These are phyloP conservation scores for Chlamydotis undulata DNA, from an alignment of 2,113 vertebrate species.

Conservation along the genomic window DNA sequence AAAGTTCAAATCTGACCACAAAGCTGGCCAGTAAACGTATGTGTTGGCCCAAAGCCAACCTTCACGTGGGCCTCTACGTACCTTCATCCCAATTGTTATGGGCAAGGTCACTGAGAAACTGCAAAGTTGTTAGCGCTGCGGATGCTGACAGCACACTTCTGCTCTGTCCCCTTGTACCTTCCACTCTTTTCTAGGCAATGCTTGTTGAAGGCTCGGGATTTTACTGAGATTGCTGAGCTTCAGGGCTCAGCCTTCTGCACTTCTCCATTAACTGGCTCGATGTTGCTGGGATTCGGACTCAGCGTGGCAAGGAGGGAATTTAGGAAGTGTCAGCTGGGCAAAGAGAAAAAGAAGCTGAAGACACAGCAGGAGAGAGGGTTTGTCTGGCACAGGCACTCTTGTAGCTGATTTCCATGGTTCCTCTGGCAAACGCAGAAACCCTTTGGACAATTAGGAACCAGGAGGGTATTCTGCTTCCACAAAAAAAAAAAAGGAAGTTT, in stretches of 20 bases:
- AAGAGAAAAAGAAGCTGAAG: not conserved
- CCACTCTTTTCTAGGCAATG: not conserved
- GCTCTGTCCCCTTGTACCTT: not conserved
- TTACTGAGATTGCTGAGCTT: not conserved
- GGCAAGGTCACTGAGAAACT: not conserved
- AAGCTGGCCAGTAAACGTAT: not conserved
- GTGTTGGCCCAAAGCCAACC: not conserved
- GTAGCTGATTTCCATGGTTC: not conserved
- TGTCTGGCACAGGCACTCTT: not conserved
- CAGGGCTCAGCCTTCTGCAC: not conserved
- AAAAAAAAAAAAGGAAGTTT: not conserved
- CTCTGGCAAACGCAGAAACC: not conserved
- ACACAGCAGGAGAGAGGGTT: not conserved
- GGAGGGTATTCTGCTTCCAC: not conserved
- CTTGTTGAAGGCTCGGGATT: rapidly evolving
- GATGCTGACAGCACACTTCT: not conserved
- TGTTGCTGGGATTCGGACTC: not conserved
- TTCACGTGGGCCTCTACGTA: not conserved
- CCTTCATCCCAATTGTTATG: rapidly evolving
- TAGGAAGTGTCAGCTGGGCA: not conserved
- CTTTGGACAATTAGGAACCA: not conserved
- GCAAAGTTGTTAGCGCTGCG: rapidly evolving
- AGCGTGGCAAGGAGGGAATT: not conserved
- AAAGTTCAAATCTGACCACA: not conserved
- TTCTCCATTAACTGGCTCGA: not conserved